Evolutionary conservation across 2,113 vertebrate species (phyloP).

Genomic region (Bucco capensis): DNA sequence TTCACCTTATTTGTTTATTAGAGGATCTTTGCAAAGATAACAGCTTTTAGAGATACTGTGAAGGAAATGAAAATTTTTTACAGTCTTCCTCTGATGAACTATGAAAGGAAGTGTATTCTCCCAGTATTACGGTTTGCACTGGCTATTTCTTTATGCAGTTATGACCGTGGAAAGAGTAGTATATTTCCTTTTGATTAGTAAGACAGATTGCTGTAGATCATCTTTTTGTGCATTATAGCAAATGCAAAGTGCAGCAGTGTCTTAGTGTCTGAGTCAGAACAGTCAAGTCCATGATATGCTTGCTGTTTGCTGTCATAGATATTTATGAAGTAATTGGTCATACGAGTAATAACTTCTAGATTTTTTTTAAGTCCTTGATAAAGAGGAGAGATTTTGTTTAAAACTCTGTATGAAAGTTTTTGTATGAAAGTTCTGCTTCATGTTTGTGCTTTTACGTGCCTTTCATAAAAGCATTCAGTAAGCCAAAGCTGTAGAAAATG

Average conservation of each 20-base stretch:
- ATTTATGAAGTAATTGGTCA: background rate
- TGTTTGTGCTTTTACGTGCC: background rate
- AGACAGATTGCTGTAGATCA: background rate
- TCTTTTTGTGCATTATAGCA: background rate
- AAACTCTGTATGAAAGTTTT: background rate
- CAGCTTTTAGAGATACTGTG: background rate
- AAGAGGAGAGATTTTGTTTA: background rate
- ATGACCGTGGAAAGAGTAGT: background rate
- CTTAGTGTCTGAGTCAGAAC: background rate
- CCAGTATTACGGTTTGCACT: background rate
- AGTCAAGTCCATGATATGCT: background rate
- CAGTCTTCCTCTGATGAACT: background rate
- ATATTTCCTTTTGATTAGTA: background rate
- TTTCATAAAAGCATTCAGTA: background rate
- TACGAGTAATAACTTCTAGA: background rate
- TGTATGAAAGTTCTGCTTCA: background rate
- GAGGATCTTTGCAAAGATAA: background rate
- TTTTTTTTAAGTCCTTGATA: background rate
- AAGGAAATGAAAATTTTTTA: background rate
- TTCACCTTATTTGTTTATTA: background rate
- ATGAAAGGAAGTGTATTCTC: background rate
- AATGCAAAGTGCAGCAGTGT: background rate
- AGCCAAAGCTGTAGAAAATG: background rate
- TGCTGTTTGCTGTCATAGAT: background rate
- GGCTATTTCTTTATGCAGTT: background rate